A percentile compares a stretch with the other conserved stretches of the same genome.
Conservation (phyloP, 64 coral and sea anemone species). For the Cladopsammia gracilis region DNA sequence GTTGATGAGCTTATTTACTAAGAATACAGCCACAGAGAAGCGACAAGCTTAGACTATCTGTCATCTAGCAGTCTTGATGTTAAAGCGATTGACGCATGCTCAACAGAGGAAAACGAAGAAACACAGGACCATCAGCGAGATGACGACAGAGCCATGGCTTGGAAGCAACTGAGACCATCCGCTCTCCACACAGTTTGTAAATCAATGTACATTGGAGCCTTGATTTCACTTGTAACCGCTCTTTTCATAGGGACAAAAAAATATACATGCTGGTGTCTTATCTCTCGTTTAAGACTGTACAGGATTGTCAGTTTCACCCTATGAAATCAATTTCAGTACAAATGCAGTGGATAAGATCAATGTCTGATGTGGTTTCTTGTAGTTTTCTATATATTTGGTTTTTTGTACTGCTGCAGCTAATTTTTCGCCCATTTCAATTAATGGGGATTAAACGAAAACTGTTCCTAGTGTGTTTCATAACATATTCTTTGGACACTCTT, state of each 20-base stretch:
- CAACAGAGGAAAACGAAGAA: neutral
- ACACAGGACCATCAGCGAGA: neutral
- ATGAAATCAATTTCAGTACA: neutral
- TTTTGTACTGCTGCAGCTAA: neutral
- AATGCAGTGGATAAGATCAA: slow-evolving; percentile 6
- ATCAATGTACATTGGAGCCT: neutral
- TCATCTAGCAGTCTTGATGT: neutral
- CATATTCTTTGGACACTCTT: too few species aligned
- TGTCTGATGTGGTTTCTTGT: neutral
- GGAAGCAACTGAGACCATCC: neutral
- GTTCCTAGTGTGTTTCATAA: neutral
- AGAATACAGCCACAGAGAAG: neutral
- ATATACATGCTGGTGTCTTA: neutral
- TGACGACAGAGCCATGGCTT: neutral
- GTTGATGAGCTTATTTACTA: slow-evolving; percentile 31
- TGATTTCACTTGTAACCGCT: neutral
- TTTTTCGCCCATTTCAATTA: slow-evolving; percentile 4
- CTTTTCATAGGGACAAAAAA: neutral
- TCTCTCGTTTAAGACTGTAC: neutral
- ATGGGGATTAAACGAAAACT: neutral
- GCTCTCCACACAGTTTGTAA: neutral
- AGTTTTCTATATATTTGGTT: neutral
- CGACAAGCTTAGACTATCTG: neutral
- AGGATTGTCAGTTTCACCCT: neutral
- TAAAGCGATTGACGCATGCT: neutral